Evolutionary conservation across 2,888 invertebrate genomes (phyloP).

Genomic region (Boloria euphrosyne): DNA sequence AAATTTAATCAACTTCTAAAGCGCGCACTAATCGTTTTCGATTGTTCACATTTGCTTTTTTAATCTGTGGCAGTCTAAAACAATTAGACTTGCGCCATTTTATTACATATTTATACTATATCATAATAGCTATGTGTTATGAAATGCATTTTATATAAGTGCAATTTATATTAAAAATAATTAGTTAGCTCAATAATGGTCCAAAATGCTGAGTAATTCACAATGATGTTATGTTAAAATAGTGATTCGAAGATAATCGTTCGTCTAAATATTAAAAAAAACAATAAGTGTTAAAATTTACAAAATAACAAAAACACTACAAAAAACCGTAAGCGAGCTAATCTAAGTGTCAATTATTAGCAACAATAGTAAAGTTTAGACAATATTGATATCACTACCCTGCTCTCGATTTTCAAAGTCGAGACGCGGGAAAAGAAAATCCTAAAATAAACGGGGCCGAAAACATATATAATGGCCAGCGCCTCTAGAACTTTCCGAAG

Average conservation of each 20-base stretch:
- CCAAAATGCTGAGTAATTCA: constrained; percentile 56
- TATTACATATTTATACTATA: constrained; percentile 33
- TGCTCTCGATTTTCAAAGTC: constrained; percentile 48
- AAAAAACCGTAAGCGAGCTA: constrained; percentile 75
- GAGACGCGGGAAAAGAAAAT: constrained; percentile 60
- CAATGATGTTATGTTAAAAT: constrained; percentile 55
- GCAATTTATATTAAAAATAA: constrained; percentile 39
- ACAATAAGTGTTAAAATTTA: constrained; percentile 74
- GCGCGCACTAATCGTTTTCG: constrained; percentile 45
- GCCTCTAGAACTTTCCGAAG: constrained; percentile 59
- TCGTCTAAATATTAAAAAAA: constrained; percentile 61
- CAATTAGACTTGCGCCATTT: constrained; percentile 33
- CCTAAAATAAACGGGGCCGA: constrained; percentile 74
- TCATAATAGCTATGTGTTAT: constrained; percentile 39
- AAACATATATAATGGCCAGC: constrained; percentile 82
- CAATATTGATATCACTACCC: constrained; percentile 73
- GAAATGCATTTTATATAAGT: constrained; percentile 43
- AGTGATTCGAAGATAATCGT: constrained; percentile 68
- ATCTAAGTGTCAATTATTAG: constrained; percentile 64
- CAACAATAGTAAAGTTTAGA: constrained; percentile 73
- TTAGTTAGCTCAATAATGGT: constrained; percentile 51
- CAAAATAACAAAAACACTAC: constrained; percentile 73
- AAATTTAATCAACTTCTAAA: constrained; percentile 40
- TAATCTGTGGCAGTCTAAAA: constrained; percentile 36
- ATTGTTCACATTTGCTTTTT: constrained; percentile 22